Conservation (phyloP, 1,140 invertebrate genomes). For the Mizuhopecten yessoensis region DNA sequence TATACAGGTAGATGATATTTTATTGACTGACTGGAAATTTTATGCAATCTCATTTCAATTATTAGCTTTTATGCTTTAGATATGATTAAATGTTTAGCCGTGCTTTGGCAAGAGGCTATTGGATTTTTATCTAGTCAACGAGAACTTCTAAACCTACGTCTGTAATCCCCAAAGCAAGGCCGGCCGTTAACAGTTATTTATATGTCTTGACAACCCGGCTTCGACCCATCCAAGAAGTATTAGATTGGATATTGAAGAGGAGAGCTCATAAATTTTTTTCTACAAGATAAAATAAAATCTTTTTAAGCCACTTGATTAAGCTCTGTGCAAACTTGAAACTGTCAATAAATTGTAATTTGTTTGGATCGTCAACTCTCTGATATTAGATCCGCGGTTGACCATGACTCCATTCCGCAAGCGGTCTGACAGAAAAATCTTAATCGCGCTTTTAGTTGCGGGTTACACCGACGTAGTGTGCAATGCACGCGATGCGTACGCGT, state of each 20-base stretch:
- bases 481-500: background rate
- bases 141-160: background rate
- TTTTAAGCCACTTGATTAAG: slow-evolving; percentile 34
- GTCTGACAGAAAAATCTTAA: background rate
- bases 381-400: slow-evolving; percentile 16
- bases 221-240: background rate
- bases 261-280: slow-evolving; percentile 4
- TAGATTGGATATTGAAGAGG: slow-evolving; percentile 26
- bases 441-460: background rate
- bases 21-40: background rate
- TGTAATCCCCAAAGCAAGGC: background rate
- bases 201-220: background rate
- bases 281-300: slow-evolving; percentile 14
- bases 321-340: slow-evolving; percentile 33
- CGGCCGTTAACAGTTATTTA: background rate
- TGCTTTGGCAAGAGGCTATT: background rate
- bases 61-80: slow-evolving; percentile 35
- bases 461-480: background rate
- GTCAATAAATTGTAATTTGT: slow-evolving; percentile 30
- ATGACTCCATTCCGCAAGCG: background rate
- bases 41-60: slow-evolving; percentile 23
- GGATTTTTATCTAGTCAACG: background rate
- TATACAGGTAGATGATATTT: background rate
- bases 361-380: background rate
- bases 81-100: slow-evolving; percentile 14